Base-by-base conservation (phyloP, 1,140 invertebrate species). In the Tribolium castaneum region DNA sequence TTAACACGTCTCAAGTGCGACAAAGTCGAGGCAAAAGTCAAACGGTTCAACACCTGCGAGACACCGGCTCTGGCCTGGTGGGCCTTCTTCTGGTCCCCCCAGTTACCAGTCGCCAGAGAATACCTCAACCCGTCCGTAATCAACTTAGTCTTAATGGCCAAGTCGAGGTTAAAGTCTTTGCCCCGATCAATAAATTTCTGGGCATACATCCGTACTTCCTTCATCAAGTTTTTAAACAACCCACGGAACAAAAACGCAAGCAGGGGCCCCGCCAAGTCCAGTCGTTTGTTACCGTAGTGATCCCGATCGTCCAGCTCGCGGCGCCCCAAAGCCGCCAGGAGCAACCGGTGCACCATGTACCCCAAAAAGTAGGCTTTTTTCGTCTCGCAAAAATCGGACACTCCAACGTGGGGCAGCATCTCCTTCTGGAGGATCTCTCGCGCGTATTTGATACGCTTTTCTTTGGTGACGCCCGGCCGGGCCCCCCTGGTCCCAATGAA, bases 81-180 rank as follows among this genome's bases (percentile, higher is more conserved):
- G 77, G 98, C 98, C 87, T 99, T 99, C 87, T 99, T 99, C 88
- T 99, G 98, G 87, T 99, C 98, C 39, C 98, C 98, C 98, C 98
- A 99, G 88, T 99, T 99, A 30, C 98, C 98, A 45, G 98, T 99
- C 83, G 98, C 98, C 79, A 99, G 88, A 0, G 98, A 99, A 87
- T 99, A 99, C 80, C 97, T 90, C 16, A 99, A 89, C n/a, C 98
- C 98, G 88, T 99, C 97, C 1, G 98, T 99, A 70, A 99, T 99
- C 49, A 99, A 97, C 86, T 97, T 94, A 0, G 98, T 99, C 88
- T 99, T 99, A 52, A 99, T 98, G 22, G 98, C 97, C 70, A 99
- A 88, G 84, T 99, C 98, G 74, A 99, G 88, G 88, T 98, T 99
- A 83, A 99, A 99, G 87, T 99, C 98, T 89, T 99, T 99, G 77